These are phyloP conservation scores for Gryllus longicercus DNA, from an alignment of 2,888 invertebrate species.

Conservation along the genomic window DNA sequence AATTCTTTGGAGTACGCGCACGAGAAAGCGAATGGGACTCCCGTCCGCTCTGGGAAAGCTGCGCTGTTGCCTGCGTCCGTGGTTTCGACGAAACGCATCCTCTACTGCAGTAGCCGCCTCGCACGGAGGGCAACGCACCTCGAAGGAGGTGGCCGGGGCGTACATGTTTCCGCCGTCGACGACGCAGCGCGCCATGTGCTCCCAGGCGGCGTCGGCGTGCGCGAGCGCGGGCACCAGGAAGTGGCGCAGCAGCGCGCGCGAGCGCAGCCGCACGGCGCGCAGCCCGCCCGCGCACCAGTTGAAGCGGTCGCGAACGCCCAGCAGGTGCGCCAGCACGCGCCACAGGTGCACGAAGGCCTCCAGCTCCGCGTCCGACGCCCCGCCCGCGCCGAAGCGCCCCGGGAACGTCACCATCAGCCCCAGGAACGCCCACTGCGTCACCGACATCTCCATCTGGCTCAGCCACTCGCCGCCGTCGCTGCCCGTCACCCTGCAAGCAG, in stretches of 20 bases:
- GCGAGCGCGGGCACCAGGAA: not conserved
- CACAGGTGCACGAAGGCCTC: conserved; percentile 26
- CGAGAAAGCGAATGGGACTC: no score
- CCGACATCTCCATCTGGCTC: conserved; percentile 47
- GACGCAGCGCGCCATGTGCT: not conserved
- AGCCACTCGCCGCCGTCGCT: conserved; percentile 40
- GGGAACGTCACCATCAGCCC: conserved; percentile 43
- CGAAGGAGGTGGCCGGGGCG: not conserved
- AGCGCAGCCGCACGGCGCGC: not conserved
- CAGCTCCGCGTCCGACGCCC: conserved; percentile 24
- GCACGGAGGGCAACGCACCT: not conserved
- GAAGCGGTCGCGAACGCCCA: conserved; percentile 21
- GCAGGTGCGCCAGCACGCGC: not conserved
- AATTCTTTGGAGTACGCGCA: no score
- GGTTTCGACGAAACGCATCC: no score
- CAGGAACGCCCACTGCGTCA: conserved; percentile 48
- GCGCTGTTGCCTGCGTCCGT: no score
- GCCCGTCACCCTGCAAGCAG: conserved; percentile 40
- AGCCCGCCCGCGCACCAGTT: conserved; percentile 12
- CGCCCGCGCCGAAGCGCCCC: conserved; percentile 20
- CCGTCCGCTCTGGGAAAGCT: no score
- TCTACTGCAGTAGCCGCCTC: no score
- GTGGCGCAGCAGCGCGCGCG: not conserved
- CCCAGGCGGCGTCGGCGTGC: not conserved
- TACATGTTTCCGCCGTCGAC: not conserved